These are phyloP conservation scores for Vesta saturnalis DNA, from an alignment of 2,888 invertebrate genomes.

Conservation along the genomic window DNA sequence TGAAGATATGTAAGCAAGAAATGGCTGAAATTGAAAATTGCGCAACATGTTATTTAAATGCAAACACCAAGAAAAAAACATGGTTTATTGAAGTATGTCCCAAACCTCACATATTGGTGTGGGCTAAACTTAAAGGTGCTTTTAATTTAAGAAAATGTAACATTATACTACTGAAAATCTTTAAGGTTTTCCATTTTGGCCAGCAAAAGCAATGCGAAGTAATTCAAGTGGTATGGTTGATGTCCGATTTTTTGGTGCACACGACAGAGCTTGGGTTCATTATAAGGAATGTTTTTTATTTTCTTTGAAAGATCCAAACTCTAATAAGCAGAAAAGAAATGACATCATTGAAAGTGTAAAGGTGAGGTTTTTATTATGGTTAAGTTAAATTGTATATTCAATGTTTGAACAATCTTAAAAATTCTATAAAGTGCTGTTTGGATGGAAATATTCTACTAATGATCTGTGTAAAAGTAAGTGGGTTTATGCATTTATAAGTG, in stretches of 20 bases:
- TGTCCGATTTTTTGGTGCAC: slow-evolving; percentile 94
- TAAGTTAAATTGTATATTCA: no score
- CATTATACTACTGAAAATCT: slow-evolving; percentile 15
- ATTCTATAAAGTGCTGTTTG: no score
- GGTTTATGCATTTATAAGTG: no score
- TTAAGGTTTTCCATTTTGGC: slow-evolving; percentile 94
- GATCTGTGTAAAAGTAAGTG: no score
- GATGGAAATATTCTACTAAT: no score
- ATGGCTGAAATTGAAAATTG: slow-evolving; percentile 94
- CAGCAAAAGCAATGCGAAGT: slow-evolving; percentile 88
- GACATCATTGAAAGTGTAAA: slow-evolving; percentile 72
- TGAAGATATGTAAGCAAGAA: slow-evolving; percentile 88
- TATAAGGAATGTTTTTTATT: slow-evolving; percentile 85
- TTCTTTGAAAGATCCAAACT: slow-evolving; percentile 78
- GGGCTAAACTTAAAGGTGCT: slow-evolving; percentile 92
- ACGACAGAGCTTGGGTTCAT: slow-evolving; percentile 93
- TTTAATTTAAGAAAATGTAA: not conserved
- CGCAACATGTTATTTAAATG: slow-evolving; percentile 89
- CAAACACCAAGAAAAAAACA: slow-evolving; percentile 79
- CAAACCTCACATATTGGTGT: slow-evolving; percentile 88
- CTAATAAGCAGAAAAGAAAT: slow-evolving; percentile 68
- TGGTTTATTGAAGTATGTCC: slow-evolving; percentile 96
- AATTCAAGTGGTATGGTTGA: slow-evolving; percentile 77
- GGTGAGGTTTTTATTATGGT: slow-evolving; percentile 57
- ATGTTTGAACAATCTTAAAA: no score